phyloP scores from a whole-genome alignment of 53 echinoderm and acorn worm species.

The Paelopatides confundens region DNA sequence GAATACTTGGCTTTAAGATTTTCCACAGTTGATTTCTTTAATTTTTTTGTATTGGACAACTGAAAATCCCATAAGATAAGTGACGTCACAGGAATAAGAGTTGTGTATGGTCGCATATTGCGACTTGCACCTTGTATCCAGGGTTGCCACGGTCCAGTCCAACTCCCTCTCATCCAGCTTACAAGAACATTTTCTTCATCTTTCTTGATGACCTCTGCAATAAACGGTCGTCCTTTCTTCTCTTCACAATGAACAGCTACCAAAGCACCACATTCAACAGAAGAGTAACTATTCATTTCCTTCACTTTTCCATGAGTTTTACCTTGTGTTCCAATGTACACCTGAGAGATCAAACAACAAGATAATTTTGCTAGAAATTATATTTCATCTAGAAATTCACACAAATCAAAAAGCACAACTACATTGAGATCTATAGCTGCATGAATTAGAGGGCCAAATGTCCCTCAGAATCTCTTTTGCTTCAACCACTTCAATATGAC shows the following conservation, averaged over 20 bases:
- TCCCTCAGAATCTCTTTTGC: too few species aligned
- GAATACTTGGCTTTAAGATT: too few species aligned
- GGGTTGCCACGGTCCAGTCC: background rate
- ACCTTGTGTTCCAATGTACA: background rate
- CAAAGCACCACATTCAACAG: slow-evolving; percentile 1
- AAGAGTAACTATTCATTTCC: background rate
- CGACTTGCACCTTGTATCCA: background rate
- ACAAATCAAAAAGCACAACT: too few species aligned
- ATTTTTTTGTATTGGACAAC: too few species aligned
- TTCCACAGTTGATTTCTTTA: too few species aligned
- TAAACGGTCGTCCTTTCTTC: background rate
- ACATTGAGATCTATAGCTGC: too few species aligned
- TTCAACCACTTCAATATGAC: too few species aligned
- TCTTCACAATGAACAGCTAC: slow-evolving; percentile 18
- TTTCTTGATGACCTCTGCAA: background rate
- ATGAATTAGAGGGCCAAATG: too few species aligned
- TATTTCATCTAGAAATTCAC: too few species aligned
- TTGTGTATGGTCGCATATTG: background rate
- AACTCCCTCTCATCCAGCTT: slow-evolving; percentile 6
- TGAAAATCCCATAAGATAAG: slow-evolving; percentile 17
- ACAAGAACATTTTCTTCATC: background rate
- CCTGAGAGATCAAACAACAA: background rate
- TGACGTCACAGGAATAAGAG: background rate
- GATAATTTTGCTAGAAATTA: too few species aligned
- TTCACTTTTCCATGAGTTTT: background rate